phyloP scores from a whole-genome alignment of 2,797 vertebrate species.

The Brachyalestes nurse region DNA sequence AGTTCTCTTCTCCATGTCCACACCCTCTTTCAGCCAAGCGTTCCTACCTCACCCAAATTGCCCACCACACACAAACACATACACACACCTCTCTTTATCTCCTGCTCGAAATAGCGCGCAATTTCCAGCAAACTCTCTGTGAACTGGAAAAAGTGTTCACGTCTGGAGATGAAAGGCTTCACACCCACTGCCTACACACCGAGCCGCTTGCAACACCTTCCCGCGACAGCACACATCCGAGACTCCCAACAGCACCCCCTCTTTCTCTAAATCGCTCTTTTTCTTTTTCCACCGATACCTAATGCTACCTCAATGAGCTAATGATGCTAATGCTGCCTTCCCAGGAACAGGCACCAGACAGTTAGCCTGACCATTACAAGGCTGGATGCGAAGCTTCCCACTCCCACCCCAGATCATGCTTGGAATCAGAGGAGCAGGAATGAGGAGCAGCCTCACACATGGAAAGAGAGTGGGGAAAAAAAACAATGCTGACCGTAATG shows the following conservation, averaged over 20 bases:
- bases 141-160: slow-evolving; percentile 77
- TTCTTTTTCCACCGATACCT: not conserved
- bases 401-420: slow-evolving; percentile 3
- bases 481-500: slow-evolving; percentile 79
- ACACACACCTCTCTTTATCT: slow-evolving; percentile 53
- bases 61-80: slow-evolving; percentile 61
- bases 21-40: slow-evolving; percentile 62
- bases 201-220: slow-evolving; percentile 80
- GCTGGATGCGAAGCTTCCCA: not conserved
- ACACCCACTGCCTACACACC: slow-evolving; percentile 83
- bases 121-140: slow-evolving; percentile 65
- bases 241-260: slow-evolving; percentile 74
- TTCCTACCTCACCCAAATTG: slow-evolving; percentile 47
- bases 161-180: slow-evolving; percentile 85
- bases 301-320: slow-evolving; percentile 45
- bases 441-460: slow-evolving; percentile 69
- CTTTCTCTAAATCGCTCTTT: not conserved
- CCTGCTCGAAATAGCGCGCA: slow-evolving; percentile 39
- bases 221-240: slow-evolving; percentile 76
- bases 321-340: slow-evolving; percentile 35
- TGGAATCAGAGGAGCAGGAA: slow-evolving; percentile 61
- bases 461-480: slow-evolving; percentile 64
- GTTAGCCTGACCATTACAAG: slow-evolving; percentile 1
- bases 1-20: slow-evolving; percentile 61
- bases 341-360: slow-evolving; percentile 28